A percentile compares a stretch with the other conserved stretches of the same genome.
Evolutionary conservation across 2,113 vertebrate species (phyloP).

Genomic region (Phasianus colchicus): DNA sequence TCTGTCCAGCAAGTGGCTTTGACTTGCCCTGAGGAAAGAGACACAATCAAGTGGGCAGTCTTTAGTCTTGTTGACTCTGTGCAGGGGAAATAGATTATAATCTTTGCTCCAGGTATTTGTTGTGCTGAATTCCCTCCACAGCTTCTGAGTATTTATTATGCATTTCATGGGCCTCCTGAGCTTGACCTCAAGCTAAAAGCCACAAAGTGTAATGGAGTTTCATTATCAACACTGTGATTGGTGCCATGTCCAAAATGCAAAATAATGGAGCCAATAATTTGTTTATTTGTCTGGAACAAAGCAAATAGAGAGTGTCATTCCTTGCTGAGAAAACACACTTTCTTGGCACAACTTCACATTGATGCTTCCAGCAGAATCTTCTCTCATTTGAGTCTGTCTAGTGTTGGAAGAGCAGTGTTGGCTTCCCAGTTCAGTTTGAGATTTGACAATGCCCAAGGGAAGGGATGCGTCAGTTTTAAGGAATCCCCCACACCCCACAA

Average conservation of each 20-base stretch:
- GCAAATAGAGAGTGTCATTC: conserved; percentile 2
- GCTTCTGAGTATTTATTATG: background rate
- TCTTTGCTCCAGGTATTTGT: conserved; percentile 58
- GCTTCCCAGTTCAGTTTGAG: conserved; percentile 37
- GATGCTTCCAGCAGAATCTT: conserved; percentile 61
- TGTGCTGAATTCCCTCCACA: conserved; percentile 11
- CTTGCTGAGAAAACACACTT: conserved; percentile 41
- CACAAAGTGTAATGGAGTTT: background rate
- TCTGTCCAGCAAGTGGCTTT: conserved; percentile 29
- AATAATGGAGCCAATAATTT: background rate
- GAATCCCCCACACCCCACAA: conserved; percentile 66
- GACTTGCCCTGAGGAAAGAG: conserved; percentile 43
- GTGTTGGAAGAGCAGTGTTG: conserved; percentile 32
- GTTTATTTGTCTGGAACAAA: conserved; percentile 39
- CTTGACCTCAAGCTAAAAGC: background rate
- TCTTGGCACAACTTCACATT: conserved; percentile 4
- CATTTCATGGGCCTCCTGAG: background rate
- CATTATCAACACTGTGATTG: background rate
- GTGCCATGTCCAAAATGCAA: background rate
- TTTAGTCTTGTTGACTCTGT: conserved; percentile 35
- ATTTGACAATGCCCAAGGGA: conserved; percentile 62
- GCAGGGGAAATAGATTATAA: conserved; percentile 25
- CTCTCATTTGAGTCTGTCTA: conserved; percentile 32
- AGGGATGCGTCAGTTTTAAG: conserved; percentile 56
- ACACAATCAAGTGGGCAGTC: conserved; percentile 28